Base-by-base conservation (phyloP, 1,140 invertebrate species). In the Aradophagus sp. region DNA sequence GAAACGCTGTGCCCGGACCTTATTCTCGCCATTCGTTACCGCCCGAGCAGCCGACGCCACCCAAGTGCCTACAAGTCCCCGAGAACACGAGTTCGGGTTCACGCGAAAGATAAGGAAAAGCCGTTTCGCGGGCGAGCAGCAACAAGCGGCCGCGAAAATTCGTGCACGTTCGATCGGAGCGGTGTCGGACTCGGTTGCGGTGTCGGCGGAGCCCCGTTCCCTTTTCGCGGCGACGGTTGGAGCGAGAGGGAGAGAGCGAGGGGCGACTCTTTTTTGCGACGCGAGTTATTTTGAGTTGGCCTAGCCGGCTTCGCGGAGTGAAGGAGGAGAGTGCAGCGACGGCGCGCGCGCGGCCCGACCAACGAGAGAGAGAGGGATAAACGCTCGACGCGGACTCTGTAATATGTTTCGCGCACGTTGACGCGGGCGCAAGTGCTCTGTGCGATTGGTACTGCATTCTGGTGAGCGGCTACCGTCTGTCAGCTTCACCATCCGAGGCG, bases 1-100 rank as follows among this genome's bases (percentile, higher is more conserved):
- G 77, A 80, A 80, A 80, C 79, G 68, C 77, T 80, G 76, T 76
- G 78, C 78, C 80, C 79, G 79, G 77, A 79, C 77, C 75, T 79
- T 76, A n/a, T 72, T 77, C 68, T 77, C 66, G 75, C 67, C 67
- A 79, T 71, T 79, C 73, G n/a, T n/a, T n/a, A n/a, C n/a, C n/a
- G n/a, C n/a, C n/a, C n/a, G n/a, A n/a, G 73, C 72, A 65, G 70
- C 76, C 73, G 53, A 67, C 61, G 32, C 72, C 66, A 71, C 56
- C 75, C 72, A 68, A 80, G 79, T 80, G 79, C 79, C 77, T 80
- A 79, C 79, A 79, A 76, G 50, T 74, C 62, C 72, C 68, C 42
- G 78, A 80, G 61, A 38, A 15, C 53, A 16, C 45, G 6, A 32
- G 13, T 23, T 42, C 50, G 38, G 38, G 10, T 32, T 35, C 17